Conservation (phyloP, 2,113 vertebrate genomes). For the Cyprinodon tularosa region DNA sequence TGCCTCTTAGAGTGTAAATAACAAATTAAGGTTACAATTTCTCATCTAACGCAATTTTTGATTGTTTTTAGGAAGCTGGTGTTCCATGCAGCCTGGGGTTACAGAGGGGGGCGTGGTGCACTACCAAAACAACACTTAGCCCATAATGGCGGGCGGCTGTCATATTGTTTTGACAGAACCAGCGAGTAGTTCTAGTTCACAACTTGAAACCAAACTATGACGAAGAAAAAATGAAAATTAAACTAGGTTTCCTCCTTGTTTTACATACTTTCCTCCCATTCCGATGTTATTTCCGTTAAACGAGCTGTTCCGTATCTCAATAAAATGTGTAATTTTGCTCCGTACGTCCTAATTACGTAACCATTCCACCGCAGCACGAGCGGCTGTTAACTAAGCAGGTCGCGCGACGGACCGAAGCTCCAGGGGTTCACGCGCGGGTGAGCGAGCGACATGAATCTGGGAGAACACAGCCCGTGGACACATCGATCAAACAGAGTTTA, state of each 20-base stretch:
- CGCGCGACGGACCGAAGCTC: constrained; percentile 34
- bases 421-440: constrained; percentile 60
- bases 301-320: background rate
- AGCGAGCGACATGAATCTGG: constrained; percentile 34
- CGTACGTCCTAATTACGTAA: constrained; percentile 17
- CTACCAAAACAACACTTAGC: constrained; percentile 73
- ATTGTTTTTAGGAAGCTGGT: constrained; percentile 24
- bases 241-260: no score
- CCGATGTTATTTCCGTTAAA: background rate
- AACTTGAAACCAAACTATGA: background rate
- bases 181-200: constrained; percentile 28
- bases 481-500: constrained; percentile 9
- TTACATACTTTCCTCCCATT: background rate
- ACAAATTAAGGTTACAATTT: background rate
- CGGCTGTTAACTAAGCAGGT: constrained; percentile 31
- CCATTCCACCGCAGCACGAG: constrained; percentile 31
- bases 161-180: constrained; percentile 66
- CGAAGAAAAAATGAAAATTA: background rate
- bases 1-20: background rate
- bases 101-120: constrained; percentile 75
- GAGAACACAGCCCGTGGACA: constrained; percentile 26
- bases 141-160: constrained; percentile 77
- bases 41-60: background rate
- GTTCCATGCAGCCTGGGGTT: constrained; percentile 47
- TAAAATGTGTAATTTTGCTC: background rate